Evolutionary conservation across 2,888 invertebrate species (phyloP).

Genomic region (Eumerus sabulonum): DNA sequence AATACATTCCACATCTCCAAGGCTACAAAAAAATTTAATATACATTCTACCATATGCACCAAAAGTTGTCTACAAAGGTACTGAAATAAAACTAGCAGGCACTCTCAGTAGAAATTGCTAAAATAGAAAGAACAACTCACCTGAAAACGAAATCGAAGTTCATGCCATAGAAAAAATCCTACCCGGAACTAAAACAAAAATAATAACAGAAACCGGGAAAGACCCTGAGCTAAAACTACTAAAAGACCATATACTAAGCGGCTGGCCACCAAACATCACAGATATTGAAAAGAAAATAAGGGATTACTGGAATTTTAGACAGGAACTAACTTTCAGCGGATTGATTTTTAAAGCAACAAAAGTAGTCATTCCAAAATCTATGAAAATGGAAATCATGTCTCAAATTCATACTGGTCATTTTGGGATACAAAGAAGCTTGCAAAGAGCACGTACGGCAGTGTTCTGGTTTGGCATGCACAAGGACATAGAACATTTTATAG

Average conservation of each 20-base stretch:
- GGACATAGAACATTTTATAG: no score
- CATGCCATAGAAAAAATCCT: slow-evolving; percentile 28
- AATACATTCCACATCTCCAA: slow-evolving; percentile 42
- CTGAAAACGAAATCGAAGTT: slow-evolving; percentile 54
- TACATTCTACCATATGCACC: slow-evolving; percentile 69
- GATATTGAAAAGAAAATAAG: no score
- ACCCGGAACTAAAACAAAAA: slow-evolving; percentile 38
- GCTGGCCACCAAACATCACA: slow-evolving; percentile 22
- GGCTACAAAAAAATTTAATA: slow-evolving; percentile 71
- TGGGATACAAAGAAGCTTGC: no score
- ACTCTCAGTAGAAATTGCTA: slow-evolving; percentile 59
- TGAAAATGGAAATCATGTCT: slow-evolving; percentile 35
- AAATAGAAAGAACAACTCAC: slow-evolving; percentile 22
- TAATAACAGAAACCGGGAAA: slow-evolving; percentile 35
- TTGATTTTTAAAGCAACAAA: slow-evolving; percentile 52
- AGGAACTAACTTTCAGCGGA: slow-evolving; percentile 45
- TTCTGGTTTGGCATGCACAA: slow-evolving; percentile 53
- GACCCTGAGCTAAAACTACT: slow-evolving; percentile 33
- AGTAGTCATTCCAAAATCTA: slow-evolving; percentile 46
- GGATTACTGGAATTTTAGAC: slow-evolving; percentile 44
- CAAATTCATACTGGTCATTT: slow-evolving; percentile 44
- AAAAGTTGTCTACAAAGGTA: slow-evolving; percentile 70
- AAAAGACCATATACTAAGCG: slow-evolving; percentile 32
- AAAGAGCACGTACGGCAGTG: slow-evolving; percentile 43
- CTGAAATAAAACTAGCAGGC: slow-evolving; percentile 69